These are phyloP conservation scores for Scomber scombrus DNA, from an alignment of 2,113 vertebrate genomes.

Conservation along the genomic window DNA sequence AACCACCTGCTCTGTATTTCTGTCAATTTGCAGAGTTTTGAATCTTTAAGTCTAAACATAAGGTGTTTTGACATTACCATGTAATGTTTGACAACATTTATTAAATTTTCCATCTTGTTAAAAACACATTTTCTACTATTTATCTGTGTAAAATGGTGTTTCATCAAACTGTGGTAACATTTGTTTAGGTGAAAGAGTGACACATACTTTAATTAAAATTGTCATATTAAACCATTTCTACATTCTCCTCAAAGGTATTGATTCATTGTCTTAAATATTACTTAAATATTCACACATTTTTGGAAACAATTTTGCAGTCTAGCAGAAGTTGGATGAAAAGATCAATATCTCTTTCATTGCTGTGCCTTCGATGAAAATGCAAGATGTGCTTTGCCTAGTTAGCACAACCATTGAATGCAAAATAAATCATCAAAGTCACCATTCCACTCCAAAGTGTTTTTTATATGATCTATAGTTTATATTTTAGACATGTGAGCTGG, in stretches of 20 bases:
- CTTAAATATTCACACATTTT: background rate
- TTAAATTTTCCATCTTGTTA: background rate
- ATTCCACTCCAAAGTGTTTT: too few species aligned
- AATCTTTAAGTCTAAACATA: background rate
- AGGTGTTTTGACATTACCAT: background rate
- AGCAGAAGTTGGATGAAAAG: background rate
- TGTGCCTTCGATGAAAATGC: background rate
- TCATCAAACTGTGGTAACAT: background rate
- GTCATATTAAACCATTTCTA: background rate
- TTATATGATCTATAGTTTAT: too few species aligned
- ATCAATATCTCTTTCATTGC: background rate
- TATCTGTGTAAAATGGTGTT: background rate
- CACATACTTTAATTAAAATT: background rate
- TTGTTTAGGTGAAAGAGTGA: background rate
- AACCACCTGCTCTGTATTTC: constrained; percentile 14
- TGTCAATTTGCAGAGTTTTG: background rate
- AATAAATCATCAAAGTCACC: too few species aligned
- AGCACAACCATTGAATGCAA: too few species aligned
- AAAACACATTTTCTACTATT: background rate
- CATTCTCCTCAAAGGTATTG: background rate
- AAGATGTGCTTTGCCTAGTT: too few species aligned
- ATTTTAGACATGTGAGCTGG: too few species aligned
- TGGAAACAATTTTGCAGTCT: too few species aligned
- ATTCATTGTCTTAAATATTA: background rate
- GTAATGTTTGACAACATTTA: background rate